Base-by-base conservation (phyloP, 2,113 vertebrate genomes). In the Malaclemys terrapin region DNA sequence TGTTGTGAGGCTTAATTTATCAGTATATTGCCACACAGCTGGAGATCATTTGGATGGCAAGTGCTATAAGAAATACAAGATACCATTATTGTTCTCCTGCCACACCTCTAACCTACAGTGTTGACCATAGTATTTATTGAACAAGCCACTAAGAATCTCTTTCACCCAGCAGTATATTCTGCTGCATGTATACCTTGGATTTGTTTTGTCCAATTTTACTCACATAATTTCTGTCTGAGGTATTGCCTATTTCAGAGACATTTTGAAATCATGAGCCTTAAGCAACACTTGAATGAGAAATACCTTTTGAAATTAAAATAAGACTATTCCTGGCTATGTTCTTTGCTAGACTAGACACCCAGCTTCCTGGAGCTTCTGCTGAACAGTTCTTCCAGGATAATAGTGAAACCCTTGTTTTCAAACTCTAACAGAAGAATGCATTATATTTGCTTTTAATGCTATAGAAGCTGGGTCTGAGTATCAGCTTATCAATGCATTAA, bases 401-500 rank as follows among this genome's bases (percentile, higher is more conserved):
- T 38, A 92, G 69, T 93, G 84, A 96, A 96, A 91, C 1, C 11
- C 11, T 65, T 62, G 54, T 90, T 47, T 10, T 90, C 87, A 89
- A 76, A 84, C 31, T 90, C 38, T 85, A 87, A 85, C 57, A 97
- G 11, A n/a, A 85, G 57, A 97, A 89, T 52, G 27, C 94, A 92
- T 95, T 97, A 0, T 94, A 87, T 96, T 81, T 86, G 1, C 2
- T 91, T 97, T 95, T 81, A 94, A 85, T 95, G 84, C 89, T 89
- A 79, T 78, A 92, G 76, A 65, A 85, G 31, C 52, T 92, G 89
- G 47, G 38, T 94, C 95, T 91, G 42, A 94, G 31, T 56, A 93
- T 14, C n/a, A 94, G n/a, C n/a, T 91, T 94, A 52, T 93, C 94
- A 79, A 83, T 94, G 47, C 75, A 88, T 27, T 52, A 93, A 96